Evolutionary conservation across 2,797 vertebrate species (phyloP), one percentile per base, ranked within the genome.

Genomic region (Takifugu rubripes): DNA sequence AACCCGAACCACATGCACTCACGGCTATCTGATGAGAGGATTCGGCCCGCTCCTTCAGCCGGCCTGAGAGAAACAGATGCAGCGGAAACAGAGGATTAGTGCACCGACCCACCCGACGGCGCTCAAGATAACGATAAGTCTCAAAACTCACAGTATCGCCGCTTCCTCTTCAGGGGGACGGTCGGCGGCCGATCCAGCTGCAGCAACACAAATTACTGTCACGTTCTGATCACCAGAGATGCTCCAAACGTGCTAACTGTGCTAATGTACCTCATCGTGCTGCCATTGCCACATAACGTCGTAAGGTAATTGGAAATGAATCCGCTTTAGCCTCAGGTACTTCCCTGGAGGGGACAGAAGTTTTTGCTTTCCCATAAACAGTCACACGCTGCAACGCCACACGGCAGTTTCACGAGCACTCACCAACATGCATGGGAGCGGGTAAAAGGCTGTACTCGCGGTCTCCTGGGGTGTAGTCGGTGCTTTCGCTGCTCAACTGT

Each of bases 201-300:
- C 4, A 70, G 70, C 11, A 62, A 79, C 52, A 82, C 59, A 64
- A 46, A 16, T 11, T 42, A 26, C n/a, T n/a, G 48, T 27, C 25
- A n/a, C 15, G 6, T 9, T 52, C 33, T 21, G 9, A 33, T 31
- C 59, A 55, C 3, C 9, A 54, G 49, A 25, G 14, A 46, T n/a
- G 44, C 44, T 21, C 40, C 52, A 24, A 11, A 46, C 44, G 43
- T 50, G 26, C 10, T 8, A 5, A 24, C 27, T 47, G 49, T 15
- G 3, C 27, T 87, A 91, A 90, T 91, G 10, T 94, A 99, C 97
- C 97, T 98, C 94, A 78, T 97, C 93, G 75, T 97, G 92, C 84
- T 94, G 94, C 94, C 94, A 99, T 79, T 95, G 94, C 94, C 95
- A 97, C 83, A 98, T 93, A 77, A 99, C 94, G 73, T 99, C 96